Evolutionary conservation across 37 sponge, comb jelly and placozoan species (phyloP), one percentile per base, ranked within the genome.

Genomic region (Lycopodina hypogea): DNA sequence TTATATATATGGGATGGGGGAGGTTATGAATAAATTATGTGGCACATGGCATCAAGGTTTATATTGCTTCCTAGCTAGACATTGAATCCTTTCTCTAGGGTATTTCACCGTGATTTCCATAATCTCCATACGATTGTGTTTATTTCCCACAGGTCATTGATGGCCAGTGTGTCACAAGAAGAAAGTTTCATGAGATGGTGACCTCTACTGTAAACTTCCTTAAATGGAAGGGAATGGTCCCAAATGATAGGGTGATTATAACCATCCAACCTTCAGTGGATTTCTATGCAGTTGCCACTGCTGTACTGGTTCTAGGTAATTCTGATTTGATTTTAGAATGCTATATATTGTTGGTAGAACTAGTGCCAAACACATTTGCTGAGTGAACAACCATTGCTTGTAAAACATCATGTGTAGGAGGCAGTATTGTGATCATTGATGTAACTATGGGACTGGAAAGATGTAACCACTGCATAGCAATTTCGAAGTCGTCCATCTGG

Each of bases 401-500:
- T 9, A 12, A 45, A 45, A 45, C 9, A 45, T 45, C 9, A 12
- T 45, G 48, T 45, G 48, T 76, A 87, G 93, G 89, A 38, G 90
- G 81, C 18, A 53, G 83, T 40, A n/a, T 93, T 36, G 74, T 93
- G 37, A 67, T 93, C 29, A 66, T 89, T 42, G 78, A 93, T 55
- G 56, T 87, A 22, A 24, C 78, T 45, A 89, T 89, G 87, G 94
- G 89, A 30, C 69, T 89, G 71, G 79, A 78, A 65, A 78, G 86
- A 56, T 67, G 78, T 41, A 77, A 94, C 56, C 84, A 90, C 64
- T 90, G 90, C 73, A 80, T 94, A 0, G 63, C 38, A 12, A 59
- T 71, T 52, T 84, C 94, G 8, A 84, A 83, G 33, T 85, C 94
- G 23, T 61, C 56, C 2, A 71, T 83, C 72, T 94, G 94, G 90